Evolutionary conservation across 2,797 vertebrate genomes (phyloP).

Genomic region (Argentina silus): DNA sequence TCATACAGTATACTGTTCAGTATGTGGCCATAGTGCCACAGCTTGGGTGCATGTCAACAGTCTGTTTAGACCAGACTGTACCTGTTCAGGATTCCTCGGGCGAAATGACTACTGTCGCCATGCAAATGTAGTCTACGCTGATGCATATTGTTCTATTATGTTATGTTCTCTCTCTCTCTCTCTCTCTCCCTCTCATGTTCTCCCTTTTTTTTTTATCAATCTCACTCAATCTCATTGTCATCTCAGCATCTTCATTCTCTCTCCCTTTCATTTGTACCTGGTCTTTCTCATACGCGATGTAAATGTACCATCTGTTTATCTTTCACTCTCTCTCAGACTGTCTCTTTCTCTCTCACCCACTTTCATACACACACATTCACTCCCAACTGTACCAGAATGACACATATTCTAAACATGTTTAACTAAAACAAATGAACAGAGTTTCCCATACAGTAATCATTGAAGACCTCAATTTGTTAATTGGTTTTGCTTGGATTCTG

Average conservation of each 20-base stretch:
- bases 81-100: no score
- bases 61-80: no score
- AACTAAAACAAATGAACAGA: slow-evolving; percentile 24
- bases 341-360: background rate
- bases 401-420: slow-evolving; percentile 2
- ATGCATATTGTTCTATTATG: no score
- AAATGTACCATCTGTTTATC: background rate
- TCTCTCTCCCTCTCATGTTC: background rate
- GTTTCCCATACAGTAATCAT: slow-evolving; percentile 32
- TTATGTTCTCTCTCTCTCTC: background rate
- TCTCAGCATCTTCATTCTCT: background rate
- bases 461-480: slow-evolving; percentile 37
- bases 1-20: no score
- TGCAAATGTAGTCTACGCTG: no score
- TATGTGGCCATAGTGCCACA: no score
- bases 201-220: background rate
- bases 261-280: background rate
- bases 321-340: slow-evolving; percentile 4
- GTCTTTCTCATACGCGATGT: no score
- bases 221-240: no score
- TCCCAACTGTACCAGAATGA: background rate
- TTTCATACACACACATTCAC: background rate
- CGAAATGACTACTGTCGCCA: no score
- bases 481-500: slow-evolving; percentile 50
- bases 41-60: no score